Evolutionary conservation across 2,797 vertebrate species (phyloP).

Genomic region (Remorina albescens): DNA sequence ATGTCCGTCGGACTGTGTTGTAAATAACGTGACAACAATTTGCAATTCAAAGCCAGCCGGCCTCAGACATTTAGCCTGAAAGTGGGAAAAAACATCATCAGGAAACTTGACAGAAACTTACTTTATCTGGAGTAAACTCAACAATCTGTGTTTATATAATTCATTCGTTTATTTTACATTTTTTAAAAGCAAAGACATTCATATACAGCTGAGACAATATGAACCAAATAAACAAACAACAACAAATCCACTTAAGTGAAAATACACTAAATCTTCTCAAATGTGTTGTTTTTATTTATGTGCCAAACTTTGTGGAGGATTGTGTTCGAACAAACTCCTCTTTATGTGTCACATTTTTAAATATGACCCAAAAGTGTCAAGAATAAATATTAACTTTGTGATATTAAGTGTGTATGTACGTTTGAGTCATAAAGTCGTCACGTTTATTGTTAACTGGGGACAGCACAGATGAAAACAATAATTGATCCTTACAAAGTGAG

Average conservation of each 20-base stretch:
- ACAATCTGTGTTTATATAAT: not conserved
- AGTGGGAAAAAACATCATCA: not conserved
- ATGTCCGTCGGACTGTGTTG: not conserved
- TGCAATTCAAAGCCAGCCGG: not conserved
- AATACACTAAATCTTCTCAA: not conserved
- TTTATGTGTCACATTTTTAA: not conserved
- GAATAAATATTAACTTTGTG: not conserved
- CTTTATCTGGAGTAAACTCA: not conserved
- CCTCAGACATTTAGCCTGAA: not conserved
- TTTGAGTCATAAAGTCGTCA: not conserved
- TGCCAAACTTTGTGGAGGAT: not conserved
- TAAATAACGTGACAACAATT: not conserved
- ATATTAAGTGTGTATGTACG: not conserved
- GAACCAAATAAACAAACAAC: conserved; percentile 24
- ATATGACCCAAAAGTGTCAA: not conserved
- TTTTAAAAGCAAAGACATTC: conserved; percentile 38
- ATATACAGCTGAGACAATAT: conserved; percentile 32
- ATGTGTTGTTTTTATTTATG: too few species aligned
- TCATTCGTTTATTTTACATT: conserved; percentile 18
- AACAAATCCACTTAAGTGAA: not conserved
- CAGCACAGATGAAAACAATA: not conserved
- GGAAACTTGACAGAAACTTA: not conserved
- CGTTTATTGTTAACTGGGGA: conserved; percentile 1
- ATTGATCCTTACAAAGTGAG: conserved; percentile 7
- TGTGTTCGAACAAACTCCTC: not conserved